Base-by-base conservation (phyloP, 2,113 vertebrate species). In the Camelus bactrianus region DNA sequence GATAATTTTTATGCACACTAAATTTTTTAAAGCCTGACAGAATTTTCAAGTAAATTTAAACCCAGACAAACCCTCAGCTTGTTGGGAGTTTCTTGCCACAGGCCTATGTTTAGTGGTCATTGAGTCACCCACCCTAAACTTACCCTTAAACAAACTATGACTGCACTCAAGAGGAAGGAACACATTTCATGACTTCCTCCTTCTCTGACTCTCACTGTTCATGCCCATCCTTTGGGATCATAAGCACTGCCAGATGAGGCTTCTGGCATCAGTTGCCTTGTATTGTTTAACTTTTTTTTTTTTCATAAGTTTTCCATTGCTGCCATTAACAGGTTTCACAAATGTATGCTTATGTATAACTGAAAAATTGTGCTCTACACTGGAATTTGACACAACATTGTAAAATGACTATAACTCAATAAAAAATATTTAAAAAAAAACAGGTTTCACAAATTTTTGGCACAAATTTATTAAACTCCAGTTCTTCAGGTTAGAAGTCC, bases 31-130 rank as follows among this genome's bases (percentile, higher is more conserved):
- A 76, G 46, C 24, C 42, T 86, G 69, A 83, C 24, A 75, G 54
- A 93, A 95, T 94, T 65, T 91, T 91, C 77, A 67, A 50, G 54
- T 64, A 85, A 89, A 85, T 91, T 72, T 46, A 93, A 93, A 88
- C 12, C 28, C 8, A 76, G 46, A 87, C 26, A 93, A 80, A 76
- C 24, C 56, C 52, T 54, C 35, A 50, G 58, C 48, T 76, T 67
- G 58, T 52, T 24, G 32, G 73, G 35, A 64, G 56, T 91, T 67
- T 90, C 88, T 88, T 52, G 48, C 46, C 54, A 76, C 7, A 32
- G 69, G 50, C 75, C 60, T 96, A 24, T 62, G 32, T 42, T 65
- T 54, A 85, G 60, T 46, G 82, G 76, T 62, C 65, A 76, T 19
- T 85, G 82, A 94, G 50, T 80, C 85, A 84, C 38, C 77, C 70